Base-by-base conservation (phyloP, 2,888 invertebrate genomes). In the Tanaodytes sp. region DNA sequence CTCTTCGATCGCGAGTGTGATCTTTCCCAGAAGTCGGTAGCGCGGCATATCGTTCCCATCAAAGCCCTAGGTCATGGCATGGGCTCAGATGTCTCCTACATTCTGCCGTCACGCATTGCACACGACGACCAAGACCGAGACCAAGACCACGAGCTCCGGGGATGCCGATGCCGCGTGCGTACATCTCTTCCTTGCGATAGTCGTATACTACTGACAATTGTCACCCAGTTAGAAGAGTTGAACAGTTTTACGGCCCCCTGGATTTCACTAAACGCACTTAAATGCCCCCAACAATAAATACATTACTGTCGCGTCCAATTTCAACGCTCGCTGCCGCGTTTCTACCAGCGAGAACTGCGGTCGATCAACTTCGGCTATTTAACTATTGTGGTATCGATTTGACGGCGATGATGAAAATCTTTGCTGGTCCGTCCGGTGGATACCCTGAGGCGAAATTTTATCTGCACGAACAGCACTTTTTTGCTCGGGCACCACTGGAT, bases 31-130 rank as follows among this genome's bases (percentile, higher is more conserved):
- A 73, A 74, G 73, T 61, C 62, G 37, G 62, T 59, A 43, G 58
- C 58, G 52, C 65, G 64, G 64, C 57, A 45, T 49, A 57, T 64
- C 64, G 64, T 71, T 68, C 70, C 68, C 73, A 72, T 74, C 71
- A 71, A 63, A 71, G 67, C 66, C 71, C 45, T 62, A 71, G 80
- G 80, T 80, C 80, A 74, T 79, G 79, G 77, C 80, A 74, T 79
- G 79, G 77, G 79, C 79, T 76, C 79, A 79, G 79, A 80, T 78
- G 78, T 80, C 79, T 77, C 75, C 71, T 74, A 72, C 73, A 78
- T 77, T 78, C 76, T 76, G 75, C 73, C 75, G 62, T 49, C 66
- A 66, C 63, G 55, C 58, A 63, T 66, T 54, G 49, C 65, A n/a
- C 33, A 23, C 8, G 5, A 8, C 23, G 5, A 23, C 4, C 23